Base-by-base conservation (phyloP, 2,797 vertebrate species). In the Myripristis murdjan region DNA sequence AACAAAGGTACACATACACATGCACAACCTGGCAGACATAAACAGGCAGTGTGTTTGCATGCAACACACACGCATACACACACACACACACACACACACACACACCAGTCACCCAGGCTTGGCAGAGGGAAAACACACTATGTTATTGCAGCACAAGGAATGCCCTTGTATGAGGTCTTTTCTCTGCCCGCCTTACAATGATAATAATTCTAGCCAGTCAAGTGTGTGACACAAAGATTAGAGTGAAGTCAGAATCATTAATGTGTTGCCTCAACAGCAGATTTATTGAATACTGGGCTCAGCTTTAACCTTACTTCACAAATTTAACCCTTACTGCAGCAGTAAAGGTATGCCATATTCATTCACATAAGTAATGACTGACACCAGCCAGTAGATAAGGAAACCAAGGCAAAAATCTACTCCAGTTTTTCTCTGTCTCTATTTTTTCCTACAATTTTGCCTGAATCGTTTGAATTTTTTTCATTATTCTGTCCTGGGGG, bases 81-180 rank as follows among this genome's bases (percentile, higher is more conserved):
- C 52, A 56, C 39, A 59, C 62, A 64, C 18, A 52, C 60, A 79
- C 77, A 73, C 54, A 24, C 55, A n/a, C 16, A 56, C 64, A 74
- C 79, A 81, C 35, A 49, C 62, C 60, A 51, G 74, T n/a, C n/a
- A n/a, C 75, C 65, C 64, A 73, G 64, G 62, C 65, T 31, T 85
- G 82, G 80, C 78, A 81, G 79, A 75, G 65, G 64, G 75, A 81
- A 84, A 91, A 79, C 77, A 78, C n/a, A 60, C 56, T 54, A 65
- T 44, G 24, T 82, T 79, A 80, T 18, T 62, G 63, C 52, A 80
- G 75, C 63, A 81, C 82, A 83, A 78, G 75, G 84, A 44, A 51
- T 59, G 43, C 53, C 70, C 81, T n/a, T 90, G 85, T 86, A 37
- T 35, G 54, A 74, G 54, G n/a, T n/a, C n/a, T n/a, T n/a, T 46